Conservation (phyloP, 2,113 vertebrate genomes). For the Rhinopithecus roxellana region DNA sequence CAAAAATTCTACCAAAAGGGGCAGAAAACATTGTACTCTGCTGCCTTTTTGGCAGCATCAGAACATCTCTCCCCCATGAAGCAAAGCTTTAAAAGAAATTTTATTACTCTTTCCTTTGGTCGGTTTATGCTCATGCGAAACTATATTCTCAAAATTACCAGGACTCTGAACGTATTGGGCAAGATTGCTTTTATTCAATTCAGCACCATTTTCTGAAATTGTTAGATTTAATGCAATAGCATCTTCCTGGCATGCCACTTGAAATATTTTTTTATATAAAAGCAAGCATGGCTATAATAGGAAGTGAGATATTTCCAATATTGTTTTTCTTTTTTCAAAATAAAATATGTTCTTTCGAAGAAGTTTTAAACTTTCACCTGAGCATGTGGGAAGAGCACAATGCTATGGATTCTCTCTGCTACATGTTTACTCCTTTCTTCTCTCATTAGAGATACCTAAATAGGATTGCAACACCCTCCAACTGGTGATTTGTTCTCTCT, state of each 20-base stretch:
- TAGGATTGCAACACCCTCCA: not conserved
- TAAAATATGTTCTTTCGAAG: not conserved
- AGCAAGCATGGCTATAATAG: not conserved
- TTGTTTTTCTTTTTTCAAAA: not conserved
- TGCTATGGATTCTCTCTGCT: not conserved
- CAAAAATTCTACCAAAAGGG: not conserved
- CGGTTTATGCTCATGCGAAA: not conserved
- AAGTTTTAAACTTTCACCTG: not conserved
- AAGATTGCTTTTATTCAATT: not conserved
- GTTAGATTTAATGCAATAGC: not conserved
- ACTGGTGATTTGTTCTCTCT: not conserved
- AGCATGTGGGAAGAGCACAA: not conserved
- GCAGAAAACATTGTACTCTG: not conserved
- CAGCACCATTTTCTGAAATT: not conserved
- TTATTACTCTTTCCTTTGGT: not conserved
- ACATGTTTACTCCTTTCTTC: not conserved
- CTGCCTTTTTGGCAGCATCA: not conserved
- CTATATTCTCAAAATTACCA: not conserved
- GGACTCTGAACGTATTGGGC: not conserved
- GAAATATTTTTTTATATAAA: not conserved
- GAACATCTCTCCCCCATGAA: not conserved
- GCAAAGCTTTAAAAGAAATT: not conserved
- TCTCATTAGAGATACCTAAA: not conserved
- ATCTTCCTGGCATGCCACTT: not conserved
- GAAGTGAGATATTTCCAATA: not conserved